phyloP scores from a whole-genome alignment of 2,113 vertebrate species.

The Brachyhypopomus gauderio region DNA sequence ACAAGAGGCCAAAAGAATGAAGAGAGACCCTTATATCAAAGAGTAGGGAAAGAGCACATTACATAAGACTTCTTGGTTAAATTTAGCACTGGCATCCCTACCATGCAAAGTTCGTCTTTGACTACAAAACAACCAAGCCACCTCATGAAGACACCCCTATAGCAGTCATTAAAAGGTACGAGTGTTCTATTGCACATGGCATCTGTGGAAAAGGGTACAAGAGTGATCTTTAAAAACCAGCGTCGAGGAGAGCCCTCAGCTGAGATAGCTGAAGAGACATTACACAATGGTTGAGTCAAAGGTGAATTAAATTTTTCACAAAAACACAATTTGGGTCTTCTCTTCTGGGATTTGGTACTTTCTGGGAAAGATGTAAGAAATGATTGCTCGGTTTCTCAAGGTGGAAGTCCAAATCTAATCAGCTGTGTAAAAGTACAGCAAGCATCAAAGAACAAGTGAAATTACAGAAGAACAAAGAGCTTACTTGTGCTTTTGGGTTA shows the following conservation, averaged over 20 bases:
- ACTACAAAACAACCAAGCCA: not conserved
- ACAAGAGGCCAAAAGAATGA: slow-evolving; percentile 29
- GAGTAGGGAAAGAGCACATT: not conserved
- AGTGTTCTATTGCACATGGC: not conserved
- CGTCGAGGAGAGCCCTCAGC: not conserved
- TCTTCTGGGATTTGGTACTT: slow-evolving; percentile 56
- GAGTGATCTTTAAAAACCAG: not conserved
- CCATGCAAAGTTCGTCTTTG: slow-evolving; percentile 4
- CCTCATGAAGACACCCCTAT: not conserved
- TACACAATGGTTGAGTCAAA: slow-evolving; percentile 30
- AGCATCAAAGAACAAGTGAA: slow-evolving; percentile 21
- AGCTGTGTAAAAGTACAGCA: slow-evolving; percentile 3
- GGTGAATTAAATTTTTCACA: slow-evolving; percentile 29
- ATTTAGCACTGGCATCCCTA: not conserved
- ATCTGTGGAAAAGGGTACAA: not conserved
- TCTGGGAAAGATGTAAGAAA: slow-evolving; percentile 52
- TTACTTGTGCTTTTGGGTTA: not conserved
- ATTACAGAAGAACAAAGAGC: slow-evolving; percentile 1
- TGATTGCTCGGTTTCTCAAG: slow-evolving; percentile 63
- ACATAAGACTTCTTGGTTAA: slow-evolving; percentile 45
- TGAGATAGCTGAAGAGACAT: not conserved
- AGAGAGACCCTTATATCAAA: slow-evolving; percentile 39
- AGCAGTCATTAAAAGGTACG: not conserved
- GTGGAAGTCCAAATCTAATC: slow-evolving; percentile 58
- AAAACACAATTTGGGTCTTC: slow-evolving; percentile 15